phyloP scores from a whole-genome alignment of 2,797 vertebrate genomes.

The Zalophus californianus region DNA sequence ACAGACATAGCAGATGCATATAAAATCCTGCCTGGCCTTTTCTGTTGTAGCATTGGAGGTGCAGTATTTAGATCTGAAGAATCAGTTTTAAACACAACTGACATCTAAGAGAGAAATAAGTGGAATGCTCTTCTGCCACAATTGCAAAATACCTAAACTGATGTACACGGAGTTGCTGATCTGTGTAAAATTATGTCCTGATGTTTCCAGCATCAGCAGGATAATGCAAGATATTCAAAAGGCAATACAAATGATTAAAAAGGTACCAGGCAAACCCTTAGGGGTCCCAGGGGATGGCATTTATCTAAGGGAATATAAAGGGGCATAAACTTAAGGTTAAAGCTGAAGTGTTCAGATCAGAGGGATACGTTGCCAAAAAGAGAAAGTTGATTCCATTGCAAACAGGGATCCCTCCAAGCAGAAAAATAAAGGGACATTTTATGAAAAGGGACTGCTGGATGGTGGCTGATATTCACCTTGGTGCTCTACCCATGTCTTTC shows the following conservation, averaged over 20 bases:
- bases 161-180: neutral
- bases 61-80: neutral
- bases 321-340: conserved; percentile 39
- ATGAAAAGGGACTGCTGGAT: neutral
- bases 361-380: neutral
- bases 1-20: neutral
- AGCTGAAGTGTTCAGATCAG: neutral
- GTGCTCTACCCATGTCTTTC: neutral
- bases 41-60: neutral
- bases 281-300: neutral
- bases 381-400: neutral
- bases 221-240: neutral
- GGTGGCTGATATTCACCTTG: neutral
- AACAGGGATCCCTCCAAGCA: neutral
- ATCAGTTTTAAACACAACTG: neutral
- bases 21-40: neutral
- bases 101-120: neutral
- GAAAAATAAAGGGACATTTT: neutral
- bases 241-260: conserved; percentile 54
- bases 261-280: neutral
- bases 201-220: neutral
- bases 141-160: neutral
- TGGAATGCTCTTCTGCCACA: neutral
- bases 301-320: conserved; percentile 20
- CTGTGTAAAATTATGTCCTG: neutral